Conservation (phyloP, 37 sponge, comb jelly and placozoan species). For the Diacarnus erythraeanus region DNA sequence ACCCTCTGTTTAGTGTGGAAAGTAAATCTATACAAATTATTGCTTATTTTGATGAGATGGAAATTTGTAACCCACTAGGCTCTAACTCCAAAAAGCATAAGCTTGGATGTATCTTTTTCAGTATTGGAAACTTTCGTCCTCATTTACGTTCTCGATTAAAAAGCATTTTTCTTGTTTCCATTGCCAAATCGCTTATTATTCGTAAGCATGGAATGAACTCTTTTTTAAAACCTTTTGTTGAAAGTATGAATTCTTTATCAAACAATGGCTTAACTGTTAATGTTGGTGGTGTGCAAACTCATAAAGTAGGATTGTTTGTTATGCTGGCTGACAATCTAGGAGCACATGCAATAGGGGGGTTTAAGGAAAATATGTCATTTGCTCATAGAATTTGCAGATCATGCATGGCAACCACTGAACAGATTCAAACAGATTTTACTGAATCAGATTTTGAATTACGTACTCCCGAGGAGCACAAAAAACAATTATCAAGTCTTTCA, state of each 20-base stretch:
- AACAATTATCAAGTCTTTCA: no score
- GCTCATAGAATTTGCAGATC: no score
- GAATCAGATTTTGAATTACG: no score
- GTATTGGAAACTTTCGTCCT: constrained; percentile 16
- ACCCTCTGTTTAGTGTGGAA: neutral
- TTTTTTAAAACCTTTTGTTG: constrained; percentile 14
- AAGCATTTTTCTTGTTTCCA: constrained; percentile 10
- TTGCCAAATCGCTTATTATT: constrained; percentile 1
- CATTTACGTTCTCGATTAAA: constrained; percentile 8
- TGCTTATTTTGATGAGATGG: constrained; percentile 35
- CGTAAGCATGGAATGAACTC: constrained; percentile 16
- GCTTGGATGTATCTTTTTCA: constrained; percentile 9
- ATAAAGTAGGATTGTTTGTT: neutral
- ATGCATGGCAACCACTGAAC: no score
- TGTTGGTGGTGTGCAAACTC: constrained; percentile 3
- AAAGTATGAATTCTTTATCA: neutral
- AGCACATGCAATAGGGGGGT: no score
- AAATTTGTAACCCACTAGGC: constrained; percentile 20
- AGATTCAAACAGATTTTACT: no score
- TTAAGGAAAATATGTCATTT: no score
- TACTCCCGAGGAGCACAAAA: no score
- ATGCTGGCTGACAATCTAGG: neutral
- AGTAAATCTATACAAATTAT: constrained; percentile 13
- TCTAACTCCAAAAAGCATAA: neutral
- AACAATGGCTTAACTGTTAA: constrained; percentile 8